Conservation (phyloP, 2,888 invertebrate genomes). For the Prosopocoilus inquinatus region DNA sequence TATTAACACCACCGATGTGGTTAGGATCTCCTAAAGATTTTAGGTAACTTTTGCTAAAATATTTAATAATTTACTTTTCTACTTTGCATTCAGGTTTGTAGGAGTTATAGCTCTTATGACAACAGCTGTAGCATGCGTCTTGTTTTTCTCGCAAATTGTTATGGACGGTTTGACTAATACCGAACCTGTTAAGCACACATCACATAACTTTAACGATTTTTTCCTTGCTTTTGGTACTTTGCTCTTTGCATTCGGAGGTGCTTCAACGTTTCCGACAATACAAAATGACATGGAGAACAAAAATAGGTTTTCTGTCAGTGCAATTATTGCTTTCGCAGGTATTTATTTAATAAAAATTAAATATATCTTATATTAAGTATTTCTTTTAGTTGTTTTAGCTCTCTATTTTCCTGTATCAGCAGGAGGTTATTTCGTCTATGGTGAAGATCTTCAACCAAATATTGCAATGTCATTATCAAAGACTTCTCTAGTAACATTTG, state of each 20-base stretch:
- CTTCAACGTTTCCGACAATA: conserved; percentile 74
- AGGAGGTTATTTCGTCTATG: conserved; percentile 64
- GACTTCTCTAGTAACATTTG: conserved; percentile 57
- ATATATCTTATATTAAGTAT: background rate
- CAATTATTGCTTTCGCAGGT: conserved; percentile 63
- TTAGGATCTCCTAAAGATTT: conserved; percentile 71
- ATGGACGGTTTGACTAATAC: conserved; percentile 52
- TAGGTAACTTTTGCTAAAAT: conserved; percentile 52
- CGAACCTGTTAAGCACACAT: conserved; percentile 51
- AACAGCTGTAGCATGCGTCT: conserved; percentile 60
- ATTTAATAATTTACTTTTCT: conserved; percentile 3
- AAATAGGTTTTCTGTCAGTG: conserved; percentile 62
- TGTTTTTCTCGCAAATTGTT: conserved; percentile 63
- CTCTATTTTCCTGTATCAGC: conserved; percentile 62
- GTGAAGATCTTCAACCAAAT: conserved; percentile 60
- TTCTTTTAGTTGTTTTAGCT: conserved; percentile 54
- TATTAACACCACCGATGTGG: conserved; percentile 63
- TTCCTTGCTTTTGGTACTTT: conserved; percentile 69
- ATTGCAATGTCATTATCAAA: conserved; percentile 57
- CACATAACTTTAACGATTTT: conserved; percentile 62
- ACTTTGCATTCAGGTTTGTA: conserved; percentile 54
- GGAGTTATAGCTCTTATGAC: conserved; percentile 64
- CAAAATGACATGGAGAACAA: conserved; percentile 75
- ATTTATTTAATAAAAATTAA: conserved; percentile 13
- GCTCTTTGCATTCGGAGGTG: conserved; percentile 71